Conservation (phyloP, 2,797 vertebrate genomes). For the Siniperca undulata region DNA sequence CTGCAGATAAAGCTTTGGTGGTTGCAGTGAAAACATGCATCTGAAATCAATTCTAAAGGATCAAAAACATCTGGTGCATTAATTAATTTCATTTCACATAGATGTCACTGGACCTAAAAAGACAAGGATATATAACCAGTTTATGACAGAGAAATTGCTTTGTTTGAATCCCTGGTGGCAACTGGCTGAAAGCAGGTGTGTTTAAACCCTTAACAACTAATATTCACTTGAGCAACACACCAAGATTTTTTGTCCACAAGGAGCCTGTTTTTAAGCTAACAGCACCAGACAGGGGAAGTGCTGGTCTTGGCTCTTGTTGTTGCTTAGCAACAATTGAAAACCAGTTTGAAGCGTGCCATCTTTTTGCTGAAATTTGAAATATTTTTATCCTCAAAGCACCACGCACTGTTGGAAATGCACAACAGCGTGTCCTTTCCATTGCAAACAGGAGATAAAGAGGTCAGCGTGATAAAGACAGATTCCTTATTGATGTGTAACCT, state of each 20-base stretch:
- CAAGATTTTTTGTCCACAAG: slow-evolving; percentile 30
- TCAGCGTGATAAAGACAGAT: slow-evolving; percentile 39
- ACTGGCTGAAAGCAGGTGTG: background rate
- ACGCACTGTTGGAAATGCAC: slow-evolving; percentile 36
- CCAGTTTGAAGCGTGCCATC: slow-evolving; percentile 55
- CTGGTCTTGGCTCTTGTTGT: slow-evolving; percentile 72
- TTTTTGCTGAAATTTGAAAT: slow-evolving; percentile 62
- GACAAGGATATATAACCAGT: background rate
- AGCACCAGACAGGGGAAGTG: slow-evolving; percentile 43
- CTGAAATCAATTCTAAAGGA: slow-evolving; percentile 4
- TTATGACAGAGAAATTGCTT: background rate
- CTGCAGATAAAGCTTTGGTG: slow-evolving; percentile 51
- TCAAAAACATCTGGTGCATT: slow-evolving; percentile 5
- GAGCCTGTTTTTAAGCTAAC: slow-evolving; percentile 56
- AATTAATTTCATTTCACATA: background rate
- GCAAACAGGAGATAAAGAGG: slow-evolving; percentile 48
- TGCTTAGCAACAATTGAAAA: slow-evolving; percentile 80
- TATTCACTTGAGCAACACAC: slow-evolving; percentile 38
- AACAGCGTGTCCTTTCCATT: slow-evolving; percentile 15
- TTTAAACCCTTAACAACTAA: slow-evolving; percentile 22
- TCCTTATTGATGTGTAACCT: slow-evolving; percentile 44
- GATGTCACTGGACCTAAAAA: background rate
- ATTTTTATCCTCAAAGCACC: slow-evolving; percentile 66
- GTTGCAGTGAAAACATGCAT: slow-evolving; percentile 25
- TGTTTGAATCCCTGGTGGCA: slow-evolving; percentile 5